Percentiles rank a stretch among this genome's conserved stretches.
phyloP scores from a whole-genome alignment of 30 jellyfish, hydroid and myxozoan genomes.

The Mastigias papua region DNA sequence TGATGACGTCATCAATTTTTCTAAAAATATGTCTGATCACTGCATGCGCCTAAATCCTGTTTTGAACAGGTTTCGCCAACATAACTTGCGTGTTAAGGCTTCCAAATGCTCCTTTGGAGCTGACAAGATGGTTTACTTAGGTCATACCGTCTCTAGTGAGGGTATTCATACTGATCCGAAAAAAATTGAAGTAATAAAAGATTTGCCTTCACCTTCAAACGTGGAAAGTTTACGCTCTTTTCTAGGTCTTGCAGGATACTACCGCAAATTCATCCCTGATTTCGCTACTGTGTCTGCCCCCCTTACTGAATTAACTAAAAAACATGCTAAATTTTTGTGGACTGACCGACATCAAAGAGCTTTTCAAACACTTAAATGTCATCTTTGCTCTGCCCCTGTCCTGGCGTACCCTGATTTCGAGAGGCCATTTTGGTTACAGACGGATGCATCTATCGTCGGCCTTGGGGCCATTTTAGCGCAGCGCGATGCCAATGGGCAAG shows the following conservation, averaged over 20 bases:
- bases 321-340: slow-evolving; percentile 32
- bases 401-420: slow-evolving; percentile 65
- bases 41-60: slow-evolving; percentile 2
- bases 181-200: not conserved
- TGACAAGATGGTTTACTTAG: slow-evolving; percentile 14
- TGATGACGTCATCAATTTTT: slow-evolving; percentile 61
- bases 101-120: slow-evolving; percentile 55
- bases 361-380: slow-evolving; percentile 1
- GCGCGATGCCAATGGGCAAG: slow-evolving; percentile 23
- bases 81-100: slow-evolving; percentile 43
- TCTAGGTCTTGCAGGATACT: slow-evolving; percentile 61
- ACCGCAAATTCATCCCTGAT: slow-evolving; percentile 47
- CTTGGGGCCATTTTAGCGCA: slow-evolving; percentile 65
- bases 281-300: slow-evolving; percentile 70
- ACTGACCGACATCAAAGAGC: slow-evolving; percentile 28
- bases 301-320: slow-evolving; percentile 20
- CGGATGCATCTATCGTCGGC: slow-evolving; percentile 57
- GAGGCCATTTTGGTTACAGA: slow-evolving; percentile 37
- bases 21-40: slow-evolving; percentile 30
- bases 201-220: not conserved
- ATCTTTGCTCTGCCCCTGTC: slow-evolving; percentile 51
- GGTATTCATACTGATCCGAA: slow-evolving; percentile 37
- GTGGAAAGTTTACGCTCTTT: slow-evolving; percentile 7
- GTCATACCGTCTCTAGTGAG: slow-evolving; percentile 35
- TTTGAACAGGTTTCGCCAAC: not conserved